Evolutionary conservation across 2,797 vertebrate species (phyloP).

Genomic region (Phoebastria nigripes): DNA sequence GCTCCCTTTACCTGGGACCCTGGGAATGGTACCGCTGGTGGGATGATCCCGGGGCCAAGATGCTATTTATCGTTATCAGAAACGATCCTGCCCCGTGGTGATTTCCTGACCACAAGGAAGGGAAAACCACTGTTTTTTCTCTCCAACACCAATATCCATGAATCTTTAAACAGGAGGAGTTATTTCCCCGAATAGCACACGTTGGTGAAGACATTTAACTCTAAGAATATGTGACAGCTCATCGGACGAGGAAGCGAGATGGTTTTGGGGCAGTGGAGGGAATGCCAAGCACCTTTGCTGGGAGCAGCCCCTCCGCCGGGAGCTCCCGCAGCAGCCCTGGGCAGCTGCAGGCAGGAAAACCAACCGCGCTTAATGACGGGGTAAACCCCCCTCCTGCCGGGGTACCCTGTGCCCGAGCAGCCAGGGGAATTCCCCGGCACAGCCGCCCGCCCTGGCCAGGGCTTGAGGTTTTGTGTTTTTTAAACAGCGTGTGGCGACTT

Average conservation of each 20-base stretch:
- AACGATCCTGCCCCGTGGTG: neutral
- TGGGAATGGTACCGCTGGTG: neutral
- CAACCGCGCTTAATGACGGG: neutral
- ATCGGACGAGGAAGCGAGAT: neutral
- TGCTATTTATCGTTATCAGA: neutral
- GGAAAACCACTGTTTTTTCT: neutral
- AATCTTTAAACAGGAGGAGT: conserved; percentile 57
- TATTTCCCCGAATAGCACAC: neutral
- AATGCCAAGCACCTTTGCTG: neutral
- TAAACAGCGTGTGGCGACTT: conserved; percentile 11
- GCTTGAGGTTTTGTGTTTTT: conserved; percentile 25
- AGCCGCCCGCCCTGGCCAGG: rapidly evolving
- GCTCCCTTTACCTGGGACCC: neutral
- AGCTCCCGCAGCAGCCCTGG: neutral
- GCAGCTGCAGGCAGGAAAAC: neutral
- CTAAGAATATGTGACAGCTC: conserved; percentile 55
- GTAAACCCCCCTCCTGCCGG: neutral
- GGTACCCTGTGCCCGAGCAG: neutral
- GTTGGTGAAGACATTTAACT: conserved; percentile 22
- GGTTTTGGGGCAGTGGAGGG: neutral
- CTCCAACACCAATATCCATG: conserved; percentile 5
- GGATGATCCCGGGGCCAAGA: neutral
- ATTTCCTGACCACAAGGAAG: conserved; percentile 21
- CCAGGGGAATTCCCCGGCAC: neutral
- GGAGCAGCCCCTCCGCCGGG: neutral